A percentile compares a stretch with the other conserved stretches of the same genome.
Evolutionary conservation across 2,113 vertebrate genomes (phyloP).

Genomic region (Heterocephalus glaber): DNA sequence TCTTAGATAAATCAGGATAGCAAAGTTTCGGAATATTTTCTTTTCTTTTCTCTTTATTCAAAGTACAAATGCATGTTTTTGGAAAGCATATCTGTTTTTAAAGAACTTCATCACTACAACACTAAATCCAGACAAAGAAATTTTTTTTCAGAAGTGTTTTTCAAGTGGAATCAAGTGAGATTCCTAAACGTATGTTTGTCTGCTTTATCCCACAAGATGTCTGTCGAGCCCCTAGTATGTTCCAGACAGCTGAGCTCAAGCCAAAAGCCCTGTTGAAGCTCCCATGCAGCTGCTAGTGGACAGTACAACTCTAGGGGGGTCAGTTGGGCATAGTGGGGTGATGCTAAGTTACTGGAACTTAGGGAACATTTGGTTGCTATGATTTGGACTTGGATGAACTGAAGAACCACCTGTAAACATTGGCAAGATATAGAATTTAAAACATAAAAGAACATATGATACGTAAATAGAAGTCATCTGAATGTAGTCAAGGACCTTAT

Average conservation of each 20-base stretch:
- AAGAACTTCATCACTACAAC: background rate
- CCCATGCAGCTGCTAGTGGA: background rate
- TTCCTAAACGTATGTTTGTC: background rate
- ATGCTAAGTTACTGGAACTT: background rate
- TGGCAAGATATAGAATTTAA: background rate
- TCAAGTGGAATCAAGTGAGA: background rate
- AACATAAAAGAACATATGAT: background rate
- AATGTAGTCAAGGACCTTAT: background rate
- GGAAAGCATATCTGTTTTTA: background rate
- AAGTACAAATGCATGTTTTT: background rate
- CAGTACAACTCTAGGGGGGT: background rate
- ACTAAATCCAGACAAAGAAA: background rate
- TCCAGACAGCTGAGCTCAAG: background rate
- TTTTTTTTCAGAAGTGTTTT: background rate
- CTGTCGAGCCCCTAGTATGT: rapidly evolving
- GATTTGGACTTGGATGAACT: background rate
- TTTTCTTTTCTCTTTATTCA: background rate
- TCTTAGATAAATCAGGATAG: background rate
- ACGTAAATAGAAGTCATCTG: background rate
- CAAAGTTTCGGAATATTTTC: background rate
- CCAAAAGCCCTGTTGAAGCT: background rate
- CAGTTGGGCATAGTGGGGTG: background rate
- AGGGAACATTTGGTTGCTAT: background rate
- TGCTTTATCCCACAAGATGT: background rate
- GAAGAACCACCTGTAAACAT: background rate